phyloP scores from a whole-genome alignment of 2,113 vertebrate species.

The Bambusicola thoracicus region DNA sequence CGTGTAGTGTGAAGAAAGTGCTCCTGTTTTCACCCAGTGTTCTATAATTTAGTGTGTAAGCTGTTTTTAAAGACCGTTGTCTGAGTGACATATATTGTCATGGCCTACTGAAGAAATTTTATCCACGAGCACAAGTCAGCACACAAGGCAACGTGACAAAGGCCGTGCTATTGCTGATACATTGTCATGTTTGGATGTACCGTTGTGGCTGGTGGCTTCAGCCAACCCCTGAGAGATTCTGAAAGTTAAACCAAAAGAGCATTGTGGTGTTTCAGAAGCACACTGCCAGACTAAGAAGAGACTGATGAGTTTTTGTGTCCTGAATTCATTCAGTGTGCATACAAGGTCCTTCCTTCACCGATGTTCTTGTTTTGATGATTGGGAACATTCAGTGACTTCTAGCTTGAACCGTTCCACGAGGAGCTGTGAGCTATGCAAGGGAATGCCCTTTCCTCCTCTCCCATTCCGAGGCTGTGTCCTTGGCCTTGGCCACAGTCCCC shows the following conservation, averaged over 20 bases:
- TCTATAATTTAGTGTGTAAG: background rate
- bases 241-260: background rate
- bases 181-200: fast-evolving
- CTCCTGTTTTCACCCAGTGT: background rate
- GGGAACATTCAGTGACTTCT: background rate
- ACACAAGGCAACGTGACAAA: background rate
- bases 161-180: background rate
- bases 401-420: background rate
- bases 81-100: fast-evolving
- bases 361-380: background rate
- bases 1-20: background rate
- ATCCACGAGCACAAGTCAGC: background rate
- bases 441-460: background rate
- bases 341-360: background rate
- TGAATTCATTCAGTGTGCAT: background rate
- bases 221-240: background rate
- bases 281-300: background rate
- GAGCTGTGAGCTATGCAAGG: background rate
- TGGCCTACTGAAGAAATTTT: background rate
- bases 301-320: background rate
- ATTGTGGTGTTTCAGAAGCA: background rate
- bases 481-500: background rate
- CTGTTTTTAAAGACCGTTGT: background rate
- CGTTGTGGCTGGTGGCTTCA: background rate
- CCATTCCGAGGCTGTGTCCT: background rate